phyloP scores from a whole-genome alignment of 1,140 invertebrate species.

The Tribolium castaneum region DNA sequence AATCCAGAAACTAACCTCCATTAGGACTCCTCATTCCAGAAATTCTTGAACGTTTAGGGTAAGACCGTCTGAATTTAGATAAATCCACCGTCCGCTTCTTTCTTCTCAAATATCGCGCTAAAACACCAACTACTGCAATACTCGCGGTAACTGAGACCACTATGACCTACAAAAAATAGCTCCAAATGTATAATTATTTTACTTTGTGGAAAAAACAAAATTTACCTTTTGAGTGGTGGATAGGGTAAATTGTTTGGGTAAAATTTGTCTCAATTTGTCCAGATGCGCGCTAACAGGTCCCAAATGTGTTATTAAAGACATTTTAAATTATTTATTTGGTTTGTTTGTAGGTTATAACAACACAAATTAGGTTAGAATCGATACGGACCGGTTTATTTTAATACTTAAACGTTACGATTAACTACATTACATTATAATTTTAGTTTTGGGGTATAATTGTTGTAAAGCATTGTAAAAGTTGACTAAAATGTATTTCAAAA shows the following conservation, averaged over 20 bases:
- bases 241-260: slow-evolving; percentile 54
- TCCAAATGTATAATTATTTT: slow-evolving; percentile 19
- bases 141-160: slow-evolving; percentile 67
- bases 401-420: not conserved
- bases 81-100: slow-evolving; percentile 67
- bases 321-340: slow-evolving; percentile 46
- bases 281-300: slow-evolving; percentile 55
- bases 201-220: not conserved
- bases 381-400: not conserved
- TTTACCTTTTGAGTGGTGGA: slow-evolving; percentile 62
- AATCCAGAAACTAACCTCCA: slow-evolving; percentile 64
- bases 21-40: slow-evolving; percentile 74
- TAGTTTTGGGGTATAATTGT: not conserved
- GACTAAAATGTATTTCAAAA: slow-evolving; percentile 38
- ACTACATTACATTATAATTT: not conserved
- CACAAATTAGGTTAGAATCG: slow-evolving; percentile 1
- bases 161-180: slow-evolving; percentile 61
- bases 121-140: slow-evolving; percentile 70
- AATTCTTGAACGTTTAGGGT: slow-evolving; percentile 68
- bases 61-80: slow-evolving; percentile 66
- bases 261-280: slow-evolving; percentile 52
- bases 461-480: slow-evolving; percentile 25
- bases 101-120: slow-evolving; percentile 72
- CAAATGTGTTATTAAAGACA: slow-evolving; percentile 61
- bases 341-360: slow-evolving; percentile 47